These are phyloP conservation scores for Ophion ventricosus DNA, from an alignment of 2,888 invertebrate genomes.

Conservation along the genomic window DNA sequence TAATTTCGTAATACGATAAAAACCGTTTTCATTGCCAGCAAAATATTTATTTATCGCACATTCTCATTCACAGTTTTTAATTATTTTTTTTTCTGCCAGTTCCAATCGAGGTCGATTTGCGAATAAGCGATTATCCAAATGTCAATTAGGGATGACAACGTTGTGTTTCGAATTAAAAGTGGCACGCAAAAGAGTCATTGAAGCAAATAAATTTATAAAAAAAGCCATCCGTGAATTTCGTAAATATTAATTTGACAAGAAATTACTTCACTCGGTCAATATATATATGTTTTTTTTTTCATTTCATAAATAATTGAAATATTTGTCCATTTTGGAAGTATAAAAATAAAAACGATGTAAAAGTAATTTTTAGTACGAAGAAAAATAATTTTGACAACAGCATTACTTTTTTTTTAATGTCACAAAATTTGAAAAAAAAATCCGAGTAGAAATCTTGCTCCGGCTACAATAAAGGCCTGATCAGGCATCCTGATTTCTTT, in stretches of 20 bases:
- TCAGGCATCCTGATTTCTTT: too few relatives aligned
- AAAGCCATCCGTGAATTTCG: neutral
- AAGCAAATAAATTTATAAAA: neutral
- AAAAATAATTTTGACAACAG: neutral
- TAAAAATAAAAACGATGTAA: neutral
- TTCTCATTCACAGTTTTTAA: neutral
- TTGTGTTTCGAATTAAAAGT: neutral
- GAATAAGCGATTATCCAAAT: neutral
- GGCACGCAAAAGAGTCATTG: neutral
- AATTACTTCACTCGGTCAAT: neutral
- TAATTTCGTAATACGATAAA: neutral
- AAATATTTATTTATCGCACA: neutral
- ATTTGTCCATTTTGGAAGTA: neutral
- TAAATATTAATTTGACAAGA: neutral
- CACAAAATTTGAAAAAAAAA: neutral
- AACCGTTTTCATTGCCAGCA: neutral
- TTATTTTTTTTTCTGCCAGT: neutral
- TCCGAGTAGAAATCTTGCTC: too few relatives aligned
- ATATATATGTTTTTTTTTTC: neutral
- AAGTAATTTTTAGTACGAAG: neutral
- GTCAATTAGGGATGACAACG: neutral
- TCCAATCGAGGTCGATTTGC: neutral
- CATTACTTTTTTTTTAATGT: neutral
- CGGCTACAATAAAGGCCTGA: too few relatives aligned
- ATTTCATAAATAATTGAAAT: neutral